Base-by-base conservation (phyloP, 2,797 vertebrate genomes). In the Rhinatrema bivittatum region DNA sequence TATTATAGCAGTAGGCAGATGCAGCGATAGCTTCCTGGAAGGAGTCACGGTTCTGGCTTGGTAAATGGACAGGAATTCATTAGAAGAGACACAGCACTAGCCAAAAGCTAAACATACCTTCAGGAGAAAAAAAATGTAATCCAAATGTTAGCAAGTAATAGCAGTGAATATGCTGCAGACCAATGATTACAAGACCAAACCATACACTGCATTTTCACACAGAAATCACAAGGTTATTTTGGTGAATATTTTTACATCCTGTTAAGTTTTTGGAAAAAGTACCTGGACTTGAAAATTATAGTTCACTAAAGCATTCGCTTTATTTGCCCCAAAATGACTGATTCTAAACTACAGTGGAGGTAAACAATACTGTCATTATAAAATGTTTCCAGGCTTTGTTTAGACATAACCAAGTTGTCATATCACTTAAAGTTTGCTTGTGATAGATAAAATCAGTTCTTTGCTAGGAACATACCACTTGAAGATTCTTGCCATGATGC, bases 1-100 rank as follows among this genome's bases (percentile, higher is more conserved):
- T n/a, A n/a, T n/a, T n/a, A n/a, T n/a, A n/a, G n/a, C n/a, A n/a
- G n/a, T n/a, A n/a, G n/a, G n/a, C n/a, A 43, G 52, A 46, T 53
- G 36, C 60, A 74, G 72, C 68, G 74, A 74, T 72, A 68, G 66
- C 64, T 59, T 68, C 71, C 70, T 9, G 64, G 64, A n/a, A n/a
- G 74, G 68, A 68, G 71, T 62, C 70, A 63, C 66, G 62, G 61
- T 61, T 46, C 36, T 56, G 59, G 50, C 68, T 64, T 68, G 60
- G 24, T 32, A 30, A 40, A 42, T 8, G 29, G 49, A 31, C 34
- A 50, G 22, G 16, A 29, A 56, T 23, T 48, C 43, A 63, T 40
- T 36, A 50, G 2, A 46, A 25, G 26, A 17, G 11, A 34, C 31
- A 20, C 0, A 1, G 12, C 1, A 11, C 15, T 23, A 37, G 23